Percentiles rank a stretch among this genome's conserved stretches.
These are phyloP conservation scores for Myopa tessellatipennis DNA, from an alignment of 2,888 invertebrate genomes.

Conservation along the genomic window DNA sequence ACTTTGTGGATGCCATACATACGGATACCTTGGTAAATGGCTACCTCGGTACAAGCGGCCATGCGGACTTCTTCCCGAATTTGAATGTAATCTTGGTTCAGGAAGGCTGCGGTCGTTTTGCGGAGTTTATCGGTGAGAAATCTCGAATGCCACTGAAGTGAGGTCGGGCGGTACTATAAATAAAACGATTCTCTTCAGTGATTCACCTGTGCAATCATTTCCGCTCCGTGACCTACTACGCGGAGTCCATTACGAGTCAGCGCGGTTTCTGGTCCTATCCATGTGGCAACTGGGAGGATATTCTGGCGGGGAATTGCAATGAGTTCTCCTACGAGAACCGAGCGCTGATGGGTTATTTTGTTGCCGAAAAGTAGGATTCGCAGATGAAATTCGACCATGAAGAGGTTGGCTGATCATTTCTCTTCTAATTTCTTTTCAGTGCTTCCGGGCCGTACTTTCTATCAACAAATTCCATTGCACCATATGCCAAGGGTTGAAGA, in stretches of 20 bases:
- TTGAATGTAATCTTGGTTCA: slow-evolving; percentile 65
- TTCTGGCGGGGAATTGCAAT: slow-evolving; percentile 67
- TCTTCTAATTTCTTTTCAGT: slow-evolving; percentile 57
- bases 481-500: slow-evolving; percentile 56
- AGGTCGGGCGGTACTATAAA: neutral
- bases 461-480: slow-evolving; percentile 51
- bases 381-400: neutral
- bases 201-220: slow-evolving; percentile 72
- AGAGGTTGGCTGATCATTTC: neutral
- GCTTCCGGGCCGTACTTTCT: slow-evolving; percentile 70
- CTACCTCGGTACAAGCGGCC: slow-evolving; percentile 70
- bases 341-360: slow-evolving; percentile 71
- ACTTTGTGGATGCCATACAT: slow-evolving; percentile 75
- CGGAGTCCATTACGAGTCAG: slow-evolving; percentile 70
- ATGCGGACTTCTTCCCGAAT: slow-evolving; percentile 73
- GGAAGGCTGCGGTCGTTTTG: slow-evolving; percentile 47
- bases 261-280: slow-evolving; percentile 72
- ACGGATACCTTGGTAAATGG: slow-evolving; percentile 73
- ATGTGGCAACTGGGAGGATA: slow-evolving; percentile 70
- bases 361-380: slow-evolving; percentile 68
- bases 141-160: no score
- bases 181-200: slow-evolving; percentile 59
- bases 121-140: neutral
- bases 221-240: slow-evolving; percentile 72
- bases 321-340: slow-evolving; percentile 49